These are phyloP conservation scores for Leptopilina myrica DNA, from an alignment of 2,888 invertebrate species.

Conservation along the genomic window DNA sequence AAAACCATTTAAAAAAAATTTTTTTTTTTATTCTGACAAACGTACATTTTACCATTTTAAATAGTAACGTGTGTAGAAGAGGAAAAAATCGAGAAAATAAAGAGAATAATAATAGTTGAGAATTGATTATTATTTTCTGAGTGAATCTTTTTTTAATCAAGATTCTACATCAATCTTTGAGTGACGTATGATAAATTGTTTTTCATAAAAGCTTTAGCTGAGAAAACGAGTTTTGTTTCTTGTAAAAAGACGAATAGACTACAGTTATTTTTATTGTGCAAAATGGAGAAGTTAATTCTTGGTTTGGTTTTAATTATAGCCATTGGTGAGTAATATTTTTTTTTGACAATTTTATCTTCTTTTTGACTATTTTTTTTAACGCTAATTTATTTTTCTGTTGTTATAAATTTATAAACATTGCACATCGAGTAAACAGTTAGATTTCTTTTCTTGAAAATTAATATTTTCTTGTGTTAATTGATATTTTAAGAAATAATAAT, in stretches of 20 bases:
- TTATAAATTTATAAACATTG: no score
- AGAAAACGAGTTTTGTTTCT: constrained; percentile 16
- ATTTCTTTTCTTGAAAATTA: no score
- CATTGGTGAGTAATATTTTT: constrained; percentile 8
- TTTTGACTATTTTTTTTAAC: neutral
- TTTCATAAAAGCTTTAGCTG: neutral
- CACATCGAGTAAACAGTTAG: no score
- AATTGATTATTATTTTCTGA: neutral
- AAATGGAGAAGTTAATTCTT: constrained; percentile 9
- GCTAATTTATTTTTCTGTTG: no score
- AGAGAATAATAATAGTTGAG: neutral
- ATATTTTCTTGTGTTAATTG: no score
- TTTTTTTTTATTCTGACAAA: neutral
- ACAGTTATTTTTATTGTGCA: neutral
- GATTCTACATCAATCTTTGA: constrained; percentile 6
- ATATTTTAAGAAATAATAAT: no score
- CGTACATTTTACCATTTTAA: neutral
- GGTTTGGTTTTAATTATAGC: neutral
- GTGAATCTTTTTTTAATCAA: constrained; percentile 16
- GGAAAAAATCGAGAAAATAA: neutral
- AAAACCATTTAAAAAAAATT: no score
- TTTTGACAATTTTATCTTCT: neutral
- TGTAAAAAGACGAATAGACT: neutral
- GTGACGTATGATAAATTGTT: constrained; percentile 25
- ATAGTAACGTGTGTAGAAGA: neutral